These are phyloP conservation scores for Neofelis nebulosa DNA, from an alignment of 2,113 vertebrate species.

Conservation along the genomic window DNA sequence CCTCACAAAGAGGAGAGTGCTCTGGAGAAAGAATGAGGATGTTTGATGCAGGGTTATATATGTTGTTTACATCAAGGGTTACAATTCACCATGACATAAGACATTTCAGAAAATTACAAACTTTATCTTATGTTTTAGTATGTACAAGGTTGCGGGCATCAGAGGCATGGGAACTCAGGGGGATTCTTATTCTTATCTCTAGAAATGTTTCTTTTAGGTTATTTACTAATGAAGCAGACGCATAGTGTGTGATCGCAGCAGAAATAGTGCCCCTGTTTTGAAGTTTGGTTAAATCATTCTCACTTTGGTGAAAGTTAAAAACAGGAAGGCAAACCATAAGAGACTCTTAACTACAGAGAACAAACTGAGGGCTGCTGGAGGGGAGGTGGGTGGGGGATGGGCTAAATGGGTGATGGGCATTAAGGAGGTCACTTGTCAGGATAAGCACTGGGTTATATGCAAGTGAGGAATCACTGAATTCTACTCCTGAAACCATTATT, in stretches of 20 bases:
- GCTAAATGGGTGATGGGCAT: no score
- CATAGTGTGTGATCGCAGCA: background rate
- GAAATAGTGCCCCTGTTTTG: background rate
- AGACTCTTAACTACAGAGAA: no score
- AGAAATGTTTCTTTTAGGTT: background rate
- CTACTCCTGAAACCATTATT: no score
- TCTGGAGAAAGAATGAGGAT: background rate
- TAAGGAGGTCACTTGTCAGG: no score
- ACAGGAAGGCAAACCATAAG: background rate
- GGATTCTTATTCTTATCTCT: background rate
- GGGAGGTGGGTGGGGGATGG: no score
- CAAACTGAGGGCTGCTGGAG: no score
- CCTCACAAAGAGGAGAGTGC: background rate
- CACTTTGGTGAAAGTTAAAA: background rate
- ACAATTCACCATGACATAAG: background rate
- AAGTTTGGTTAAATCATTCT: background rate
- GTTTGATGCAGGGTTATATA: background rate
- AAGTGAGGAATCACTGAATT: no score
- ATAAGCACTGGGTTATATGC: no score
- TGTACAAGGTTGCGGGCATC: background rate
- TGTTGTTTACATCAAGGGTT: background rate
- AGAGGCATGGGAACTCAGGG: background rate
- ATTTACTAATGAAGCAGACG: background rate
- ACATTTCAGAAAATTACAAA: background rate
- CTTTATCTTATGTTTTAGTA: background rate